Conservation (phyloP, 2,797 vertebrate genomes). For the Halcyon leucocephala region DNA sequence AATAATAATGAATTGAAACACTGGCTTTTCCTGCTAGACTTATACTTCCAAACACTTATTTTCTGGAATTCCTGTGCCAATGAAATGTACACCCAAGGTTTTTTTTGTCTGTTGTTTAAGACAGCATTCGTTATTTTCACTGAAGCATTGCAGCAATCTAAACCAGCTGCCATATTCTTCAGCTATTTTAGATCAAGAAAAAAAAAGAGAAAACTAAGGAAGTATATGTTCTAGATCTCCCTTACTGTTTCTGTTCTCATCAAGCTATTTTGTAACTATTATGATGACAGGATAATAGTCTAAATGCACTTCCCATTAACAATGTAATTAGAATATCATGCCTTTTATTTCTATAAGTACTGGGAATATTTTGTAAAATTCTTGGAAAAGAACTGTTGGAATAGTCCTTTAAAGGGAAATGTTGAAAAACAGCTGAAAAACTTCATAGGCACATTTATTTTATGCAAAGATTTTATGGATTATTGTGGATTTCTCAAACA, state of each 20-base stretch:
- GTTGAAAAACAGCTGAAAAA: not conserved
- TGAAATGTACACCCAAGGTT: not conserved
- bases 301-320: not conserved
- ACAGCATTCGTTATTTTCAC: not conserved
- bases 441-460: not conserved
- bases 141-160: not conserved
- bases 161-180: not conserved
- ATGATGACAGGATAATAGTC: not conserved
- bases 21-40: not conserved
- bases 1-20: not conserved
- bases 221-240: not conserved
- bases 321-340: not conserved
- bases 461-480: not conserved
- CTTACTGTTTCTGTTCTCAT: not conserved
- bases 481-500: not conserved
- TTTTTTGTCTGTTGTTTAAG: not conserved
- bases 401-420: not conserved
- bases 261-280: not conserved
- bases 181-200: not conserved
- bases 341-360: not conserved
- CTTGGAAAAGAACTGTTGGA: not conserved
- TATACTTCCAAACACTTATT: not conserved
- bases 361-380: not conserved
- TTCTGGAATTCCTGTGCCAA: not conserved
- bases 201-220: not conserved